Evolutionary conservation across 2,113 vertebrate species (phyloP).

Genomic region (Macquaria ambigua): DNA sequence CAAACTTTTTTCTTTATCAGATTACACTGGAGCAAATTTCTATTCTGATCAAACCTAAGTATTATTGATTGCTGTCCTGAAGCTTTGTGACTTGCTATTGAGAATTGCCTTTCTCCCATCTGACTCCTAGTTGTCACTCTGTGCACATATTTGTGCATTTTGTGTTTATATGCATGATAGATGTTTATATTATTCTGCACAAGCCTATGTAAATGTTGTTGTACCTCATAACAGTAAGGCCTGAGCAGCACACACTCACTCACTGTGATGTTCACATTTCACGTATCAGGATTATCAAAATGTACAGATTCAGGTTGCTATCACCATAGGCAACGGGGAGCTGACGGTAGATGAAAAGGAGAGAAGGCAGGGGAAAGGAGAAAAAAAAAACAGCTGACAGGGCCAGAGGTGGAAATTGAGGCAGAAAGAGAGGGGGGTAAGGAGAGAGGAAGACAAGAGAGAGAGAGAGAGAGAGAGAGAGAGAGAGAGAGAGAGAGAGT

Average conservation of each 20-base stretch:
- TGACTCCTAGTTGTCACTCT: neutral
- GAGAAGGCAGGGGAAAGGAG: neutral
- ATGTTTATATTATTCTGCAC: neutral
- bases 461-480: neutral
- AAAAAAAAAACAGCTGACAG: constrained; percentile 23
- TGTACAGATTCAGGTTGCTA: constrained; percentile 25
- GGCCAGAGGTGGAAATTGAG: constrained; percentile 37
- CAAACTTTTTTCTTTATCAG: too few species aligned
- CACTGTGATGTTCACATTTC: neutral
- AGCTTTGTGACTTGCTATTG: neutral
- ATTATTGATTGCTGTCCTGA: neutral
- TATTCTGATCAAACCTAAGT: too few species aligned
- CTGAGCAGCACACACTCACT: neutral
- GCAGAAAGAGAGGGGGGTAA: neutral
- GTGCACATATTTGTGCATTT: neutral
- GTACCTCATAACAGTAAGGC: neutral
- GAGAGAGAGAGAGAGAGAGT: neutral
- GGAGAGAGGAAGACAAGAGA: neutral
- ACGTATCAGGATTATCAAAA: constrained; percentile 9
- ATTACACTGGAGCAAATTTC: too few species aligned
- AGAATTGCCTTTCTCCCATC: neutral
- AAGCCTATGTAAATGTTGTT: neutral
- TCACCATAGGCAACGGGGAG: constrained; percentile 34
- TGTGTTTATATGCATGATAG: neutral
- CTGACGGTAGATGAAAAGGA: constrained; percentile 14